Base-by-base conservation (phyloP, 2,113 vertebrate genomes). In the Erinaceus europaeus region DNA sequence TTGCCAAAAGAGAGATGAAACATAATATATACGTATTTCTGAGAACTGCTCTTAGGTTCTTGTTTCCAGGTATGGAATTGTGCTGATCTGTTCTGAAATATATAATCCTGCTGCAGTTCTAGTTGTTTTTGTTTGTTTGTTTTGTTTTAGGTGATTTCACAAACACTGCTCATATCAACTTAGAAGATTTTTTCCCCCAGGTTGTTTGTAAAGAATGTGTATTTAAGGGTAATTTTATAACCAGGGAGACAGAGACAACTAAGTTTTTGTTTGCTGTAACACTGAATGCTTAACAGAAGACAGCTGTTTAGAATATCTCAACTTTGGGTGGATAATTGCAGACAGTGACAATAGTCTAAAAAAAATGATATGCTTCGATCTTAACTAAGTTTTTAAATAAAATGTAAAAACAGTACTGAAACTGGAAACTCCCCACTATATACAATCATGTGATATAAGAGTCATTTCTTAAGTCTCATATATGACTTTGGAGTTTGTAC, bases 191-290 rank as follows among this genome's bases (percentile, higher is more conserved):
- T 93, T 90, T 52, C 25, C 25, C 55, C 55, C 52, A 93, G 78
- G 69, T 72, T 81, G 9, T 92, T 96, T 91, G 92, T 93, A 84
- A 79, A 92, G 53, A 93, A 71, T 96, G 62, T 93, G 52, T 95
- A 88, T 65, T 94, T 95, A 69, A 76, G 52, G 48, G 7, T 95
- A 92, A 96, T 96, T 95, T 96, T 95, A 84, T 95, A 91, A 94
- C 88, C 78, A 74, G 89, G 93, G 78, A 73, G 95, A 90, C 68
- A 27, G 73, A 91, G 73, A 88, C 40, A 84, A 46, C 21, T 62
- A 68, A 53, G 72, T 71, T 92, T 94, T 90, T 50, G 89, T 90
- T 95, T 94, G 61, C 48, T 82, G 88, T 86, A 69, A 57, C 38
- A 78, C 32, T 65, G 59, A 71, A 96, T 95, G 93, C 95, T 74